These are phyloP conservation scores for Drosophila histrio DNA, from an alignment of 2,888 invertebrate genomes.

Conservation along the genomic window DNA sequence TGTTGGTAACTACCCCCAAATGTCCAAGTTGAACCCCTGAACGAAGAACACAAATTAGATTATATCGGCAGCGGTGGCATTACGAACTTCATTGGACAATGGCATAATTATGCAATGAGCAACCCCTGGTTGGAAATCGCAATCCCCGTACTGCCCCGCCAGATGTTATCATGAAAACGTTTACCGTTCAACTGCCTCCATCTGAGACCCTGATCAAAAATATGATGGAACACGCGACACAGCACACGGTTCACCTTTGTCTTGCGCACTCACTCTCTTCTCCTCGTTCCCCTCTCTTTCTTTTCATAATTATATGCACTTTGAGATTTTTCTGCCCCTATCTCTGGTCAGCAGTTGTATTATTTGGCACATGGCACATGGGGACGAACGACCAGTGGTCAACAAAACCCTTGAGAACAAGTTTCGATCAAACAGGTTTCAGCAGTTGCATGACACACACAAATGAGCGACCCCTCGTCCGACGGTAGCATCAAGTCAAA, in stretches of 20 bases:
- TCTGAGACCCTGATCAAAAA: conserved; percentile 22
- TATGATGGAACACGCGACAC: conserved; percentile 74
- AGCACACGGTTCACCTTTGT: conserved; percentile 8
- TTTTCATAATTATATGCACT: conserved; percentile 27
- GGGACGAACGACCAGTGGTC: conserved; percentile 53
- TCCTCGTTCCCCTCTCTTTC: not conserved
- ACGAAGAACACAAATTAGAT: conserved; percentile 64
- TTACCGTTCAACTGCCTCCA: conserved; percentile 63
- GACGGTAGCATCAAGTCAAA: conserved; percentile 69
- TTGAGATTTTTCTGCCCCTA: conserved; percentile 66
- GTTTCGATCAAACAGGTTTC: conserved; percentile 72
- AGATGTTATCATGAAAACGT: conserved; percentile 79
- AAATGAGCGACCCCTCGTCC: conserved; percentile 41
- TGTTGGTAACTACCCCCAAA: conserved; percentile 41
- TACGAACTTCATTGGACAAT: conserved; percentile 74
- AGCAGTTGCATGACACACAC: conserved; percentile 44
- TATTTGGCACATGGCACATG: conserved; percentile 51
- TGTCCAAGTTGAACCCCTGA: conserved; percentile 10
- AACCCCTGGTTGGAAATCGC: conserved; percentile 59
- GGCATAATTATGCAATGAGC: conserved; percentile 75
- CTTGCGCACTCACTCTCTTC: not conserved
- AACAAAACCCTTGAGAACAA: conserved; percentile 62
- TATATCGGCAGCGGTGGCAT: conserved; percentile 60
- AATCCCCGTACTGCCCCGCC: conserved; percentile 34
- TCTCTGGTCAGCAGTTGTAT: conserved; percentile 7